phyloP scores from a whole-genome alignment of 2,888 invertebrate genomes.

The Villa cingulata region DNA sequence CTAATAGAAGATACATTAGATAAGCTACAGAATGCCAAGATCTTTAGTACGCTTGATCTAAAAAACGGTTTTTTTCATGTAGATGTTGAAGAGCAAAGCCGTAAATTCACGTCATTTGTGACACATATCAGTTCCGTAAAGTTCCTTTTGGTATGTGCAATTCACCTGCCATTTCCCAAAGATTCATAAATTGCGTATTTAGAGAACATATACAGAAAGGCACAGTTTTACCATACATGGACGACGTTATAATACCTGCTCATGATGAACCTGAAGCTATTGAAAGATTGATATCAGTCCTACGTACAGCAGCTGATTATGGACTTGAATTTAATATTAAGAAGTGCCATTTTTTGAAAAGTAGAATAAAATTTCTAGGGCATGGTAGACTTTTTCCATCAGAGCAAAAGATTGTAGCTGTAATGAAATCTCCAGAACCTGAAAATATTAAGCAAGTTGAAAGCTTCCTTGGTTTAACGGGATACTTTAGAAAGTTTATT shows the following conservation, averaged over 20 bases:
- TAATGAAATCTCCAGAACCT: slow-evolving; percentile 20
- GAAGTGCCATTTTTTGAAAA: slow-evolving; percentile 18
- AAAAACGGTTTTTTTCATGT: too few species aligned
- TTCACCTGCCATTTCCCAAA: slow-evolving; percentile 24
- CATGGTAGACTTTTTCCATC: slow-evolving; percentile 20
- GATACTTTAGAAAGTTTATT: slow-evolving; percentile 20
- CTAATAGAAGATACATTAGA: too few species aligned
- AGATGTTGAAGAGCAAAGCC: too few species aligned
- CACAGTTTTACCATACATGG: slow-evolving; percentile 1
- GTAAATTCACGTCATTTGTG: too few species aligned
- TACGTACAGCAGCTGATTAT: slow-evolving; percentile 2
- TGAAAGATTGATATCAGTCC: not conserved
- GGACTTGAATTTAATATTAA: slow-evolving; percentile 13
- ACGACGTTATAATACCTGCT: slow-evolving; percentile 4
- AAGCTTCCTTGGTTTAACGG: slow-evolving; percentile 21
- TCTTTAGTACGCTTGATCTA: too few species aligned
- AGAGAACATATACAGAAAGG: slow-evolving; percentile 4
- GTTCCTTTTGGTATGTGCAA: slow-evolving; percentile 29
- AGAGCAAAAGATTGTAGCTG: slow-evolving; percentile 18
- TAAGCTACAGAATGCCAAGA: too few species aligned
- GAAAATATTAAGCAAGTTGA: slow-evolving; percentile 19
- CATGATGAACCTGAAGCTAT: slow-evolving; percentile 5
- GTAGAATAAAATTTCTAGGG: slow-evolving; percentile 18
- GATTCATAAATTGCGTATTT: slow-evolving; percentile 9
- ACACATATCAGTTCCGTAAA: slow-evolving; percentile 28